Evolutionary conservation across 2,113 vertebrate species (phyloP).

Genomic region (Nibea albiflora): DNA sequence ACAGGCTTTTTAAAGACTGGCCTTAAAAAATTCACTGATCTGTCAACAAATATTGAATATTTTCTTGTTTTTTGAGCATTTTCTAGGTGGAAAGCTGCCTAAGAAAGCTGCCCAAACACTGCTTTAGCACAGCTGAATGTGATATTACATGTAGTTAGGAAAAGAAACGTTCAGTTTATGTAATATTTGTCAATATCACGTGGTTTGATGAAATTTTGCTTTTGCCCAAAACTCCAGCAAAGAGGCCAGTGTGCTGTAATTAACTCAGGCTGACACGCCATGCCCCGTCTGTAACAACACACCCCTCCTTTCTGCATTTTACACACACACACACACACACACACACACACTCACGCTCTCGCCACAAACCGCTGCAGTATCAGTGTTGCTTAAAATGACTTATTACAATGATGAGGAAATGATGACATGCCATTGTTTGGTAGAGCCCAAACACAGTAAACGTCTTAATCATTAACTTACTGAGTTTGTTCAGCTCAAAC

Average conservation of each 20-base stretch:
- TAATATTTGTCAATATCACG: background rate
- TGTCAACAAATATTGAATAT: background rate
- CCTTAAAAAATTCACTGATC: background rate
- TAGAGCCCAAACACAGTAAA: background rate
- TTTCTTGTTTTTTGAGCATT: background rate
- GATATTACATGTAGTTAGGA: no score
- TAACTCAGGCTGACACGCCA: constrained; percentile 62
- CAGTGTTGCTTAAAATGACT: background rate
- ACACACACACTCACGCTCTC: constrained; percentile 34
- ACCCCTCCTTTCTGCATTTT: constrained; percentile 31
- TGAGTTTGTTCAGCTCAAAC: background rate
- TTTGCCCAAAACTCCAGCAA: background rate
- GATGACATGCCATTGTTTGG: background rate
- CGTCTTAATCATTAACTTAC: background rate
- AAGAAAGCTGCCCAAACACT: background rate
- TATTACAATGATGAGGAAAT: background rate
- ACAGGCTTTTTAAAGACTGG: background rate
- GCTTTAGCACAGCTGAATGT: background rate
- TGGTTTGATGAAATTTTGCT: background rate
- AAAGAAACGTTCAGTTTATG: background rate
- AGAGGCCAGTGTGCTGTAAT: constrained; percentile 46
- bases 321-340: constrained; percentile 42
- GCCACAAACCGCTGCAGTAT: constrained; percentile 4
- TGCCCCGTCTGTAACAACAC: constrained; percentile 65
- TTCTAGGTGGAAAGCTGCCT: no score